Base-by-base conservation (phyloP, 2,888 invertebrate genomes). In the Crematogaster levior region DNA sequence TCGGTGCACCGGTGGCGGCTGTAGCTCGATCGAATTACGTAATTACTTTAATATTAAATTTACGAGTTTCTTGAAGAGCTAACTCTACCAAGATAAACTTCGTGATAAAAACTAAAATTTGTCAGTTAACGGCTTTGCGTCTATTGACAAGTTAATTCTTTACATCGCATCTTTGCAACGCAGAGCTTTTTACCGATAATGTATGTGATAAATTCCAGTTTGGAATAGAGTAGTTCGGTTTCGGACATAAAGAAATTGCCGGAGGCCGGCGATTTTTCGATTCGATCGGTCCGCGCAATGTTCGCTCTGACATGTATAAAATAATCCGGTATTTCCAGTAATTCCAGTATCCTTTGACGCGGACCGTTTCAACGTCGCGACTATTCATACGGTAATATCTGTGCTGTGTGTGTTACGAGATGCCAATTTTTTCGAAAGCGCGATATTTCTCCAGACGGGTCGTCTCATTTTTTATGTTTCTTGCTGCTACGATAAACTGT, bases 361-460 rank as follows among this genome's bases (percentile, higher is more conserved):
- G 34, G 9, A 61, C 46, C 77, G 43, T 56, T 79, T 56, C 24
- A 30, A 66, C 53, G n/a, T 10, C 30, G 43, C 56, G 51, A 24
- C 30, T 37, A 51, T 65, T 68, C 56, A 21, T 34, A 18, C 48
- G 34, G 53, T 63, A 48, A 27, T 68, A 46, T 34, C 12, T 24
- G 56, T 43, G 68, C 30, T 30, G 53, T n/a, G n/a, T n/a, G n/a
- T n/a, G n/a, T 66, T 77, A n/a, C 12, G 43, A 56, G 40, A 68
- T 40, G 30, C 1, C 27, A 18, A 84, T 85, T 89, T 89, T 46
- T 90, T 90, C 74, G 85, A 88, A 88, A 89, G 85, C 82, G 75
- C 81, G 24, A 75, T 4, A 12, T n/a, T 12, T 37, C 51, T 51
- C 27, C 72, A 34, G 27, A 12, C 58, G 40, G 15, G 15, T 15